Conservation (phyloP, 2,797 vertebrate species). For the Pagetopsis macropterus region DNA sequence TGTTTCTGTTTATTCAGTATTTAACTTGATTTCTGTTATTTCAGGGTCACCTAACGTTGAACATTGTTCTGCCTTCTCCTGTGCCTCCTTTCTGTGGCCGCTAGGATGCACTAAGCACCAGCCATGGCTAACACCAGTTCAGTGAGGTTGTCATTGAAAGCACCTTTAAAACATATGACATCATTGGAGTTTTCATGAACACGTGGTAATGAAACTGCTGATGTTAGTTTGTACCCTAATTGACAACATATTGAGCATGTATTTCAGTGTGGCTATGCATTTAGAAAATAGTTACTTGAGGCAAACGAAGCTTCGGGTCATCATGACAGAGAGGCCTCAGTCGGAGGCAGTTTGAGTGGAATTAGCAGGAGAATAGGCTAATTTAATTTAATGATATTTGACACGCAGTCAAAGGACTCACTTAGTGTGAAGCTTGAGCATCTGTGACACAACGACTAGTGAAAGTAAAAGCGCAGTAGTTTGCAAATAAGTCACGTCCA, state of each 20-base stretch:
- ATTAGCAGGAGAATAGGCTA: constrained; percentile 20
- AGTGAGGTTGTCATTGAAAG: constrained; percentile 77
- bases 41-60: constrained; percentile 1
- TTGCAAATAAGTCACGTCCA: constrained; percentile 82
- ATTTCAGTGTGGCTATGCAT: neutral
- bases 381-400: constrained; percentile 38
- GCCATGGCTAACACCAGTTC: constrained; percentile 16
- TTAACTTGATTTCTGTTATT: constrained; percentile 8
- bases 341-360: constrained; percentile 16
- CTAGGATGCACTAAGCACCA: constrained; percentile 63
- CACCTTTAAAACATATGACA: constrained; percentile 73
- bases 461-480: constrained; percentile 72
- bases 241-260: constrained; percentile 1
- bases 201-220: constrained; percentile 49
- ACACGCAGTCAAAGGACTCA: constrained; percentile 28
- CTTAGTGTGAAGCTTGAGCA: constrained; percentile 38
- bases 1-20: constrained; percentile 5
- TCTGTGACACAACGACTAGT: constrained; percentile 59
- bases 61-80: neutral
- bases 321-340: constrained; percentile 35
- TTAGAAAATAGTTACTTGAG: neutral
- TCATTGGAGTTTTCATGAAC: constrained; percentile 67
- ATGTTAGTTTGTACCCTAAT: neutral
- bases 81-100: constrained; percentile 17
- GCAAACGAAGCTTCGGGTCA: constrained; percentile 13